Percentiles rank a stretch among this genome's conserved stretches.
Evolutionary conservation across 2,888 invertebrate genomes (phyloP).

Genomic region (Diarsia rubi): DNA sequence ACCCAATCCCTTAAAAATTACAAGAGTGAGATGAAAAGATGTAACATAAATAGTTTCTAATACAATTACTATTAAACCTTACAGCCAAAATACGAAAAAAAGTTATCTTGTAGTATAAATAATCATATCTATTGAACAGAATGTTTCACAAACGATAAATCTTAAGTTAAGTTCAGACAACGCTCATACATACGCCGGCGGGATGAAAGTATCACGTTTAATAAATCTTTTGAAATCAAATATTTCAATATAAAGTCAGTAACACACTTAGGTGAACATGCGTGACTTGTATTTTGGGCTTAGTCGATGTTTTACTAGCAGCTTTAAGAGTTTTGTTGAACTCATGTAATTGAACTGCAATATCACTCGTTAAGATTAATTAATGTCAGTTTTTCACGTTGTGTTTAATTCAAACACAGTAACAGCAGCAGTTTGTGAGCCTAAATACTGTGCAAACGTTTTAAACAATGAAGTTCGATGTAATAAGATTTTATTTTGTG

Average conservation of each 20-base stretch:
- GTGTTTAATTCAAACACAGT: not conserved
- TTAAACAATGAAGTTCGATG: not conserved
- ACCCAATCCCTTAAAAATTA: not conserved
- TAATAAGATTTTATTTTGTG: not conserved
- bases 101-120: conserved; percentile 13
- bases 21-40: not conserved
- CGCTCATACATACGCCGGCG: conserved; percentile 3
- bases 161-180: conserved; percentile 31
- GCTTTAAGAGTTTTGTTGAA: not conserved
- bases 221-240: conserved; percentile 34
- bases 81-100: not conserved
- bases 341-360: not conserved
- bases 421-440: not conserved
- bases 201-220: conserved; percentile 34
- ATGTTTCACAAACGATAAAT: conserved; percentile 41
- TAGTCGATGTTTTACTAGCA: no score
- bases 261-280: not conserved
- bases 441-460: no score
- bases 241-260: not conserved
- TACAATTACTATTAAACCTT: not conserved
- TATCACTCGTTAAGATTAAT: not conserved
- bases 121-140: conserved; percentile 33
- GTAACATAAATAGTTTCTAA: not conserved
- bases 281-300: not conserved
- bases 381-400: not conserved